Conservation (phyloP, 2,797 vertebrate genomes). For the Manis crassicaudata region DNA sequence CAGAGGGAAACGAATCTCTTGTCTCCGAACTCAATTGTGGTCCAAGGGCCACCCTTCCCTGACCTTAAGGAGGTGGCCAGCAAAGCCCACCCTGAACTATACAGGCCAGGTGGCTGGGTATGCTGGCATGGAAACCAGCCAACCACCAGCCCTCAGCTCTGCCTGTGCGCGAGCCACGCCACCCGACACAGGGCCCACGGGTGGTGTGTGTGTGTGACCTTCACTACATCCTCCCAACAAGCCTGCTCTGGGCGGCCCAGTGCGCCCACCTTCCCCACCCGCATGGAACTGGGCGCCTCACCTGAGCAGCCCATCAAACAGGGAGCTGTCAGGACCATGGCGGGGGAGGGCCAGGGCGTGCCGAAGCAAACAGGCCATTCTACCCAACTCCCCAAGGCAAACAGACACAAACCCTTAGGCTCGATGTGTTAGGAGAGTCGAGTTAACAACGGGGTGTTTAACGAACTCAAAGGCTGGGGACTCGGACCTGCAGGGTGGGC, state of each 20-base stretch:
- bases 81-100: neutral
- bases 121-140: neutral
- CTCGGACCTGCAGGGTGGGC: neutral
- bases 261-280: neutral
- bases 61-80: neutral
- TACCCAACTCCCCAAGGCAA: neutral
- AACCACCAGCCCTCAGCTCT: too few relatives aligned
- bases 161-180: neutral
- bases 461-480: neutral
- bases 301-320: neutral
- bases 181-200: too few relatives aligned
- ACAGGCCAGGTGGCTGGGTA: neutral
- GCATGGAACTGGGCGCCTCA: neutral
- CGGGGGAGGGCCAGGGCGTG: fast-evolving
- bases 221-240: neutral
- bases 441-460: neutral
- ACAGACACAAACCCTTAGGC: neutral
- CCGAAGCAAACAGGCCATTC: neutral
- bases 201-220: neutral
- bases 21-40: slow-evolving; percentile 23
- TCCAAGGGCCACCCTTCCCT: neutral
- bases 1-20: slow-evolving; percentile 27
- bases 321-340: neutral
- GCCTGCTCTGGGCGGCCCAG: neutral
- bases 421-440: neutral